Percentiles rank a stretch among this genome's conserved stretches.
phyloP scores from a whole-genome alignment of 2,113 vertebrate species.

The Neopipo cinnamomea region DNA sequence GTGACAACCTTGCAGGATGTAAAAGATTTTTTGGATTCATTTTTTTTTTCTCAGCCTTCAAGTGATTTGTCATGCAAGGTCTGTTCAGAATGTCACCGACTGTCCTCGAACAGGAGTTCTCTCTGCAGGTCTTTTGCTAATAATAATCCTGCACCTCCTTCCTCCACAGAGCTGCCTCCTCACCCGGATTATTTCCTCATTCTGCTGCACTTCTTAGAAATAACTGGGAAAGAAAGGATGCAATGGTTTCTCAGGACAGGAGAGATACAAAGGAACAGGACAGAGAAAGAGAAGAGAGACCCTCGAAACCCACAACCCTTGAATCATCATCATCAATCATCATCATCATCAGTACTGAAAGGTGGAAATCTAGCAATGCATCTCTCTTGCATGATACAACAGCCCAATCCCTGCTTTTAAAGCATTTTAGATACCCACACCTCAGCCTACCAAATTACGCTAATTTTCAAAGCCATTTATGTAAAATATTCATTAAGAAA shows the following conservation, averaged over 20 bases:
- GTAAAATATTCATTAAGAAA: neutral
- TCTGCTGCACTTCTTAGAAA: neutral
- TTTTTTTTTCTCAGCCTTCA: neutral
- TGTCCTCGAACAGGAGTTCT: neutral
- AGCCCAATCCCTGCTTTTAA: neutral
- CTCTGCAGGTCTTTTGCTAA: neutral
- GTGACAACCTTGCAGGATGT: too few species aligned
- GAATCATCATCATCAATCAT: neutral
- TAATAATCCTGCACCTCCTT: neutral
- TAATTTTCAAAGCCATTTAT: neutral
- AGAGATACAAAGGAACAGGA: neutral
- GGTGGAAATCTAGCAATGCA: neutral
- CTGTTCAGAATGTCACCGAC: neutral
- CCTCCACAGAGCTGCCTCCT: neutral
- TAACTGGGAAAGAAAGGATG: neutral
- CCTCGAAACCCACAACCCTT: neutral
- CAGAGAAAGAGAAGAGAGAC: neutral
- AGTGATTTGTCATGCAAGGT: neutral
- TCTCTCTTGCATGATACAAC: fast-evolving
- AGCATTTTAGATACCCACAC: fast-evolving
- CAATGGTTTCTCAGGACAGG: neutral
- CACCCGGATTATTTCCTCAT: neutral
- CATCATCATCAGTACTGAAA: neutral
- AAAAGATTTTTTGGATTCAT: neutral
- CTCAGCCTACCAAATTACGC: neutral